Base-by-base conservation (phyloP, 2,797 vertebrate species). In the Rhadinocentrus ornatus region DNA sequence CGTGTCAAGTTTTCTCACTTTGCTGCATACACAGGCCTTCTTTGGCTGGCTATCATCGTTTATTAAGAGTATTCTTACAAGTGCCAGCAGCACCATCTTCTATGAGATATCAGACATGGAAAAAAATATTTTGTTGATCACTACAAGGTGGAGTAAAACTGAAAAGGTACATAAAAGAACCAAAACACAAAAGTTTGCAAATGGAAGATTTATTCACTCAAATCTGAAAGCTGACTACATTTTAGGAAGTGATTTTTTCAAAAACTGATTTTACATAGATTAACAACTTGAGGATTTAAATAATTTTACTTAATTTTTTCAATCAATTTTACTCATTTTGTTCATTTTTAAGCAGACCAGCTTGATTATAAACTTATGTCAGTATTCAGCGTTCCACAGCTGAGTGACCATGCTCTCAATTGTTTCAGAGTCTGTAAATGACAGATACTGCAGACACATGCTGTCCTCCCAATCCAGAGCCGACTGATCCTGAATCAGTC, bases 371-470 rank as follows among this genome's bases (percentile, higher is more conserved):
- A 22, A 22, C 8, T 22, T 48, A 10, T 3, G 46, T 22, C 46
- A 11, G 13, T 16, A 20, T 63, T 22, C 46, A 11, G 13, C 13
- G n/a, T 62, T 4, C 34, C 90, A 85, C 22, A 95, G 85, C 32
- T 77, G 65, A 61, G 78, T 69, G 18, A 84, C 89, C 62, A 84
- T 66, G 0, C 71, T 88, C 48, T 56, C 62, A 12, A 96, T 55
- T 0, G 56, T 83, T 34, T 94, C 81, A 0, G 91, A 84, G 0
- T 93, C 93, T 53, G 83, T 82, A 5, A 90, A 85, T 1, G 91
- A 81, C 61, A 97, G 82, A 69, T 95, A 96, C 1, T 93, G 93
- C 60, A 96, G 89, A 64, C 93, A 93, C 76, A 97, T 87, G 72
- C 86, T 93, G 69, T 96, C 95, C 86, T 96, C 95, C 53, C 95